Evolutionary conservation across 2,113 vertebrate genomes (phyloP).

Genomic region (Brachyistius frenatus): DNA sequence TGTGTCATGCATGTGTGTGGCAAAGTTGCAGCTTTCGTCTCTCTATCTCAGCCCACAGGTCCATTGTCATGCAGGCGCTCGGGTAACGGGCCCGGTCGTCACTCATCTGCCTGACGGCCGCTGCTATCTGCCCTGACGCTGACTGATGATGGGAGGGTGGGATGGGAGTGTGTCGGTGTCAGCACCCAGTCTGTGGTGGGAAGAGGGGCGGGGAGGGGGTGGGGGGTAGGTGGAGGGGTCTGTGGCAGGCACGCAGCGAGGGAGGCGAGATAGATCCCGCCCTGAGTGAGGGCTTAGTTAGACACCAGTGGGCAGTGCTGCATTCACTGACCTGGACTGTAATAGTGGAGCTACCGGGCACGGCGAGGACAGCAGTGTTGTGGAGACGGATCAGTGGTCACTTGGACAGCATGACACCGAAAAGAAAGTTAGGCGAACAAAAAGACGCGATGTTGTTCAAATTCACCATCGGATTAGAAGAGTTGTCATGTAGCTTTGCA

Average conservation of each 20-base stretch:
- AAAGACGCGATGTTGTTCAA: neutral
- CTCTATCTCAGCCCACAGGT: constrained; percentile 65
- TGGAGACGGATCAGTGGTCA: constrained; percentile 63
- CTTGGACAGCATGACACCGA: constrained; percentile 27
- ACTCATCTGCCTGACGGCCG: constrained; percentile 78
- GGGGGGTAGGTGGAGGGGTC: constrained; percentile 17
- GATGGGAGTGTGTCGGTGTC: constrained; percentile 59
- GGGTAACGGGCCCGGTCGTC: constrained; percentile 77
- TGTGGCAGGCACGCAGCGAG: constrained; percentile 49
- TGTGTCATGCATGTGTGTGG: constrained; percentile 39
- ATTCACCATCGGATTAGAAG: neutral
- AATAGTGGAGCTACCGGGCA: constrained; percentile 47
- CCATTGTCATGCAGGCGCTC: constrained; percentile 78
- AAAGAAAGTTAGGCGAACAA: constrained; percentile 9
- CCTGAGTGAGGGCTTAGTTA: constrained; percentile 52
- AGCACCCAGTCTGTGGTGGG: constrained; percentile 57
- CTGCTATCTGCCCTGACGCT: constrained; percentile 76
- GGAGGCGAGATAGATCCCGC: constrained; percentile 74
- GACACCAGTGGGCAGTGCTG: constrained; percentile 53
- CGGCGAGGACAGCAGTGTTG: constrained; percentile 46
- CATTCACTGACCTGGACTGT: constrained; percentile 61
- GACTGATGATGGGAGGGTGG: constrained; percentile 77
- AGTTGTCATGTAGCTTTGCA: too few relatives aligned
- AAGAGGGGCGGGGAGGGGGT: neutral
- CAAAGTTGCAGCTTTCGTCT: constrained; percentile 59